phyloP scores from a whole-genome alignment of 2,888 invertebrate genomes.

The Tipula vernalis region DNA sequence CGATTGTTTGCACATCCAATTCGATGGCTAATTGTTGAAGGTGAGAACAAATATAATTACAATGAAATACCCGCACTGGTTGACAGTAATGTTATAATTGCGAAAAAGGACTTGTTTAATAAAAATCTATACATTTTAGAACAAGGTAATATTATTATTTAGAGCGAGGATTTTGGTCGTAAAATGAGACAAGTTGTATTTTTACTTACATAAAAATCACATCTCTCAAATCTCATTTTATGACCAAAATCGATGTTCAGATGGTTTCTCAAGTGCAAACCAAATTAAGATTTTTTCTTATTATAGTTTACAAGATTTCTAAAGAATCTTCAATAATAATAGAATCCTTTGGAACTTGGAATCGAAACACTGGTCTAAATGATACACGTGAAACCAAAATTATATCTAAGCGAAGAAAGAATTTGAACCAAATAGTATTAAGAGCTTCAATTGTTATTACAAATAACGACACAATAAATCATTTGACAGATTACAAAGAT shows the following conservation, averaged over 20 bases:
- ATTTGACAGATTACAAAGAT: slow-evolving; percentile 44
- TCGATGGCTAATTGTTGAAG: not conserved
- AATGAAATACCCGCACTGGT: not conserved
- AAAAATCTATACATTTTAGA: not conserved
- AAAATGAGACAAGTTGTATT: too few relatives aligned
- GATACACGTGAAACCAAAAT: slow-evolving; percentile 14
- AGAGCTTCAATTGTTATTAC: slow-evolving; percentile 46
- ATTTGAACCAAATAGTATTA: slow-evolving; percentile 38
- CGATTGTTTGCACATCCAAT: not conserved
- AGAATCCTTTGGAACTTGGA: not conserved
- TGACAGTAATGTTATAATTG: slow-evolving; percentile 6
- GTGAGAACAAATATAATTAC: not conserved
- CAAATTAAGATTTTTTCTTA: not conserved
- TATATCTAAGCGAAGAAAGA: slow-evolving; percentile 29
- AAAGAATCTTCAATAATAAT: not conserved
- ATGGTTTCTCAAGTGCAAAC: too few relatives aligned
- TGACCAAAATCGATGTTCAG: too few relatives aligned
- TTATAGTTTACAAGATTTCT: not conserved
- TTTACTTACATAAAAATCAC: too few relatives aligned
- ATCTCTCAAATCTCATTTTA: too few relatives aligned
- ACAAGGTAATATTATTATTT: not conserved
- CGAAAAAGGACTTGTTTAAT: not conserved
- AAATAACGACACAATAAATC: slow-evolving; percentile 44
- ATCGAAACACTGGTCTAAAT: not conserved
- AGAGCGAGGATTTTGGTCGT: too few relatives aligned